Base-by-base conservation (phyloP, 1,140 invertebrate species). In the Atta cephalotes region DNA sequence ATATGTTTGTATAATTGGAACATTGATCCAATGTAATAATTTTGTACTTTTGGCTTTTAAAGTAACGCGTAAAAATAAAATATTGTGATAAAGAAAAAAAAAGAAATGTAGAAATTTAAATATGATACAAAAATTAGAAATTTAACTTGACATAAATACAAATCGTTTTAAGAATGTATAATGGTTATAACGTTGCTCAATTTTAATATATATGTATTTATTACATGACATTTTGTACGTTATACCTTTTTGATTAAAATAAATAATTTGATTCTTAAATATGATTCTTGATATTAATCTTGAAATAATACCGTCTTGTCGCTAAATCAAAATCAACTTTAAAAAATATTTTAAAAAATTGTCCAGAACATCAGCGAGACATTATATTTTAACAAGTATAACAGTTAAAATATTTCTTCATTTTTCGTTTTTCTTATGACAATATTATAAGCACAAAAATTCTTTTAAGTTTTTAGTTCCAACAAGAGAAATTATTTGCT, bases 291-390 rank as follows among this genome's bases (percentile, higher is more conserved):
- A 78, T 31, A 58, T 56, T 74, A 58, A 79, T 49, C n/a, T 63
- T 45, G 6, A 45, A 7, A 49, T 6, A 25, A 65, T 79, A 79
- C 2, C 1, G 35, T 28, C 14, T 78, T 49, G 18, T 63, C 6
- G 14, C 2, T 49, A 51, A 49, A 70, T 70, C 14, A 80, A 66
- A 78, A 49, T 56, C 14, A 6, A 76, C 10, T 65, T 63, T 3
- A 53, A 16, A 79, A 49, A 79, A 14, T 31, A 14, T 7, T 39
- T 39, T 39, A 9, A 51, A 51, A 51, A 51, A 68, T 56, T 10
- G 9, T 12, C 63, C 49, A 56, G 49, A 70, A 80, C 62, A 80
- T 71, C 65, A 81, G n/a, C n/a, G 62, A 68, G 56, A 81, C 16
- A 21, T 56, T 51, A 21, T 49, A 56, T 18, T 53, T 74, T 0